Base-by-base conservation (phyloP, 2,888 invertebrate species). In the Eilema depressum region DNA sequence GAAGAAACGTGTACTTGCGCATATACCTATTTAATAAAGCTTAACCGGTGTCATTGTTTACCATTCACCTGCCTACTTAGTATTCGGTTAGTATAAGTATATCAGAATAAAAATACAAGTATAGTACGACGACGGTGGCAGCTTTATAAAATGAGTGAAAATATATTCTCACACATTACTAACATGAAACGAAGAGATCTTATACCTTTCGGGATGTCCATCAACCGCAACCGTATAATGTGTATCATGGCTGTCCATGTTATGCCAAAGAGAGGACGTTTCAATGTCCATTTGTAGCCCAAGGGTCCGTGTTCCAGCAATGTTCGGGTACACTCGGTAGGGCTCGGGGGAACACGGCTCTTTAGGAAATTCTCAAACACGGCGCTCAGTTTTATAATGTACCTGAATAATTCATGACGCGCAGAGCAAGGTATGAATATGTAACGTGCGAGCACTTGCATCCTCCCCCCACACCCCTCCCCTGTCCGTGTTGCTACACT, bases 381-480 rank as follows among this genome's bases (percentile, higher is more conserved):
- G 77, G 73, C 41, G 28, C 63, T 47, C 75, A 78, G 77, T 77
- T 83, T 83, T 83, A 81, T 88, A 88, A 88, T 88, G 81, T 77
- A 77, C 74, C 77, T 63, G 86, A 87, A 88, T 88, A 83, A 88
- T 88, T 87, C 87, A 88, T 88, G 75, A 82, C 73, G 78, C 71
- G 79, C 80, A 75, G 78, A 72, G 73, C 71, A 76, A 74, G 26
- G 63, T 80, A 84, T 84, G 85, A 86, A 86, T 86, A 86, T 84
- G 82, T 80, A 83, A 78, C 71, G 70, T 66, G 41, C 71, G 68
- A 68, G 74, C 70, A 70, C 63, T 57, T 62, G 73, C 65, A 59
- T 57, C 57, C 57, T 14, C 25, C 25, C 57, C 25, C 25, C 8
- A 3, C 0, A 4, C 57, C 57, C n/a, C 26, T 4, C 57, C 57